Evolutionary conservation across 2,797 vertebrate species (phyloP).

Genomic region (Rhodeus uyekii): DNA sequence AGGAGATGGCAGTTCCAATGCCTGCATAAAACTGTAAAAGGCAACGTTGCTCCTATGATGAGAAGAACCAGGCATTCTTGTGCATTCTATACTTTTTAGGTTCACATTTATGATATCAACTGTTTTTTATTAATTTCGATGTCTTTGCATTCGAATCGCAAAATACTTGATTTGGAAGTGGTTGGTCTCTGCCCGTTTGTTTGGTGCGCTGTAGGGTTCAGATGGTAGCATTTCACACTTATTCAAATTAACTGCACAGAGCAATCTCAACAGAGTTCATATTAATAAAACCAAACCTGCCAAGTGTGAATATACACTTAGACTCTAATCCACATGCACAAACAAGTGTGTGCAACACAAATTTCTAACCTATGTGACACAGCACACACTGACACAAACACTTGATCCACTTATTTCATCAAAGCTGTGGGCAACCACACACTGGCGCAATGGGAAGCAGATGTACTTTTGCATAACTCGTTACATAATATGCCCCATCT

Average conservation of each 20-base stretch:
- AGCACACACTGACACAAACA: background rate
- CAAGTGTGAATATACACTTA: background rate
- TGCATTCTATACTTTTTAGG: background rate
- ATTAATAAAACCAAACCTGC: background rate
- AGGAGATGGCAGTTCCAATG: too few species aligned
- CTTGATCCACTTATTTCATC: slow-evolving; percentile 56
- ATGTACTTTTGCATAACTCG: slow-evolving; percentile 79
- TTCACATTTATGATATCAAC: background rate
- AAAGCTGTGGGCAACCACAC: slow-evolving; percentile 69
- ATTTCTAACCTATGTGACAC: background rate
- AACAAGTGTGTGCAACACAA: background rate
- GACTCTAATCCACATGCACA: background rate
- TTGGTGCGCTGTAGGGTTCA: background rate
- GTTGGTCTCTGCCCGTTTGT: background rate
- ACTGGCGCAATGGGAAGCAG: slow-evolving; percentile 73
- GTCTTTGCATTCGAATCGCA: background rate
- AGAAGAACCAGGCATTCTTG: background rate
- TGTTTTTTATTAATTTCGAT: background rate
- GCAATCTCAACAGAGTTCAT: background rate
- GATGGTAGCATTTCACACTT: background rate
- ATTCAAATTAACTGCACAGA: background rate
- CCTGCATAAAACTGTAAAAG: too few species aligned
- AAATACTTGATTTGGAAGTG: background rate
- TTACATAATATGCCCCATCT: slow-evolving; percentile 76
- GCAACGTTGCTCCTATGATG: background rate